Percentiles rank a stretch among this genome's conserved stretches.
phyloP scores from a whole-genome alignment of 2,797 vertebrate genomes.

The Kryptolebias ocellatus region DNA sequence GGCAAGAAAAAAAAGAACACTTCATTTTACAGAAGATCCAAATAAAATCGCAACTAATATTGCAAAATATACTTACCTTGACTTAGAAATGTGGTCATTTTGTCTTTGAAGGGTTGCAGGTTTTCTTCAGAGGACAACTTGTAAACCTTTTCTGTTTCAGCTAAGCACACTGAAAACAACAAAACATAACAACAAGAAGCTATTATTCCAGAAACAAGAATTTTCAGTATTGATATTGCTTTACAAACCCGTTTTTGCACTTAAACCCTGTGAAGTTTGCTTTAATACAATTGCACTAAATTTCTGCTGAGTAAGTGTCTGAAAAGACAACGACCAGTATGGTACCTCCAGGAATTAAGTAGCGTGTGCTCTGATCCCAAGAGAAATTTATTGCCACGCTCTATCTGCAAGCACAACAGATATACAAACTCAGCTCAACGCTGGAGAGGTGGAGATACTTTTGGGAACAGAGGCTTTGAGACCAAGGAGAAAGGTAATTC shows the following conservation, averaged over 20 bases:
- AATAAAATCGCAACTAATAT: neutral
- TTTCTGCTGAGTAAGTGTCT: constrained; percentile 56
- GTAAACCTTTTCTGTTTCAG: constrained; percentile 92
- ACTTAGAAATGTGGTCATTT: constrained; percentile 91
- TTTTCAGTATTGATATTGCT: constrained; percentile 28
- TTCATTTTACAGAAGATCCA: neutral
- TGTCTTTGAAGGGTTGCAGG: constrained; percentile 95
- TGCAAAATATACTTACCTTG: constrained; percentile 82
- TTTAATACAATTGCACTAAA: constrained; percentile 46
- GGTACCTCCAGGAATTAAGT: constrained; percentile 48
- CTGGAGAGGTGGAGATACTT: constrained; percentile 57
- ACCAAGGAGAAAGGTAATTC: constrained; percentile 68
- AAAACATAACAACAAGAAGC: constrained; percentile 23
- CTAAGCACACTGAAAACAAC: constrained; percentile 85
- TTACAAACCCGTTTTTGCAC: constrained; percentile 14
- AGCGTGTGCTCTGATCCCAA: constrained; percentile 29
- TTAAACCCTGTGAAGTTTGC: constrained; percentile 15
- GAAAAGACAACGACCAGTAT: constrained; percentile 63
- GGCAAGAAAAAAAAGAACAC: neutral
- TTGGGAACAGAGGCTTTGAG: constrained; percentile 50
- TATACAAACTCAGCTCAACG: constrained; percentile 62
- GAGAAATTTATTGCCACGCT: constrained; percentile 61
- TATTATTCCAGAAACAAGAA: constrained; percentile 17
- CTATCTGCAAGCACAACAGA: constrained; percentile 68
- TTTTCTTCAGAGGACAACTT: constrained; percentile 89